Evolutionary conservation across 2,888 invertebrate species (phyloP).

Genomic region (Ochropleura plecta): DNA sequence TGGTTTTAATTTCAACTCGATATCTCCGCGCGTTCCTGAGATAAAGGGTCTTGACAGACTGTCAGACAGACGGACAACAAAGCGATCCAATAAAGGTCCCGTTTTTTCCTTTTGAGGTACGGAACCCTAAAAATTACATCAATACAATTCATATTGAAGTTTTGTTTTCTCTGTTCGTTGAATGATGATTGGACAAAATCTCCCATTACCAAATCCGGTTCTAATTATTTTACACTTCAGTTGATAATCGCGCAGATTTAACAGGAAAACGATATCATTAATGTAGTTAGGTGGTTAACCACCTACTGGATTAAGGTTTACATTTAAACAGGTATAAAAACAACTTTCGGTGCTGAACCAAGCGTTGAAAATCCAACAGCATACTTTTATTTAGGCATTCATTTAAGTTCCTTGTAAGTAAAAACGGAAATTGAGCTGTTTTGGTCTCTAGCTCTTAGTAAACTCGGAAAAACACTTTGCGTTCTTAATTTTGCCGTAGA

Average conservation of each 20-base stretch:
- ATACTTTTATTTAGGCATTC: neutral
- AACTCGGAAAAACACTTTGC: neutral
- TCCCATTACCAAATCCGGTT: conserved; percentile 12
- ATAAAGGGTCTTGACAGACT: too few species aligned
- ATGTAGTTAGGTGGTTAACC: neutral
- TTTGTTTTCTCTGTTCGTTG: conserved; percentile 25
- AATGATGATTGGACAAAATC: conserved; percentile 38
- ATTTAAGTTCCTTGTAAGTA: neutral
- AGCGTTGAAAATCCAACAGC: neutral
- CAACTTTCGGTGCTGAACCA: neutral
- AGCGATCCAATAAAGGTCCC: too few species aligned
- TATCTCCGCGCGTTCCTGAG: too few species aligned
- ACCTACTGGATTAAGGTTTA: neutral
- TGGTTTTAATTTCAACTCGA: too few species aligned
- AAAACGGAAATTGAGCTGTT: neutral
- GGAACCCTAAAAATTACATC: neutral
- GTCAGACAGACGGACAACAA: too few species aligned
- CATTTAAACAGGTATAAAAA: neutral
- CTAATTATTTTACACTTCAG: conserved; percentile 37
- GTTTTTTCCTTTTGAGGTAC: too few species aligned
- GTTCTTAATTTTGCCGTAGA: neutral
- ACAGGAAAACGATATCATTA: conserved; percentile 39
- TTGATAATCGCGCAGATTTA: conserved; percentile 25
- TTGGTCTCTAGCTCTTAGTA: neutral
- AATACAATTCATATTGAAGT: neutral